Evolutionary conservation across 2,888 invertebrate species (phyloP), one percentile per base, ranked within the genome.

Genomic region (Plemyria rubiginata): DNA sequence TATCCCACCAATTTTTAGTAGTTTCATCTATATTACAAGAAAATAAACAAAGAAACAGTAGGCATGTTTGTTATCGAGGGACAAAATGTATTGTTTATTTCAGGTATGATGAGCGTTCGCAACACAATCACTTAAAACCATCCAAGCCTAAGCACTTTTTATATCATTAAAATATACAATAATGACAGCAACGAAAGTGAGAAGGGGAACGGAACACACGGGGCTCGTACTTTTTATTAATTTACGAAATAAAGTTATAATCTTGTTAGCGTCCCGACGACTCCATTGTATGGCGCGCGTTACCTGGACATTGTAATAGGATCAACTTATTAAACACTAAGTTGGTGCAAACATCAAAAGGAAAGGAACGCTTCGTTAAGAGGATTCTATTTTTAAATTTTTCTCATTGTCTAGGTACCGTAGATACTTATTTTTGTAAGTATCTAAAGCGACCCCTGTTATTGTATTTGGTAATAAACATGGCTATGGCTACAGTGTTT

Each of bases 251-350:
- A 90, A 90, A 92, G 90, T 91, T 90, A 83, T 92, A 92, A 92
- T 92, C 92, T 92, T 86, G 90, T 92, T 92, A 92, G 88, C 86
- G 86, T 74, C 75, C 81, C 81, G 80, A 70, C 78, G 83, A 77
- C 85, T 81, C 87, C 88, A 88, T 89, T 90, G 88, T 87, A 83
- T 80, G 79, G 78, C 50, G 76, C 71, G 75, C 80, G 84, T 86
- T 88, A 91, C 92, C 92, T 91, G 92, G 87, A 86, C 92, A 87
- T 84, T 85, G 86, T 93, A 93, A 93, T 92, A 93, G 93, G 93
- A 93, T 93, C 92, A 93, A 92, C 90, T 92, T 92, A 91, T 92
- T 88, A 92, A 90, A 90, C 85, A 90, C 87, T 91, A 93, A 93
- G 93, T 92, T 92, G 92, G 93, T 92, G 92, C 77, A 57, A 85